phyloP scores from a whole-genome alignment of 2,888 invertebrate genomes.

The Osmoderma eremita region DNA sequence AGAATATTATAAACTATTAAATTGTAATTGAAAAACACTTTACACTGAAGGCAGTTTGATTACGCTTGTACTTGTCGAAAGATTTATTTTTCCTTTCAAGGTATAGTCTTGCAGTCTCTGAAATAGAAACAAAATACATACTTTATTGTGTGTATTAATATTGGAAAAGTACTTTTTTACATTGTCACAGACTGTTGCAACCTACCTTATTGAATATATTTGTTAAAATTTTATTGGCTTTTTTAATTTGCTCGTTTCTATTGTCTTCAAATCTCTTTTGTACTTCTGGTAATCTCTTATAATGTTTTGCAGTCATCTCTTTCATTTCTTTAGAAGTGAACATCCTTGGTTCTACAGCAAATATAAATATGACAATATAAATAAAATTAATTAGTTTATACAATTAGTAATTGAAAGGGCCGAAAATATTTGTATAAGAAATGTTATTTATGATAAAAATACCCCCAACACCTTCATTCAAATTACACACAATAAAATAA shows the following conservation, averaged over 20 bases:
- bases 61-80: conserved; percentile 72
- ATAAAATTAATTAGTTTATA: too few species aligned
- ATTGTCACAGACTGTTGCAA: too few species aligned
- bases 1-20: too few species aligned
- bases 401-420: too few species aligned
- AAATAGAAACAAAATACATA: conserved; percentile 51
- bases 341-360: conserved; percentile 63
- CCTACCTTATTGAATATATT: conserved; percentile 79
- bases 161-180: too few species aligned
- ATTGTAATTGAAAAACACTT: too few species aligned
- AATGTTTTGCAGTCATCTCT: conserved; percentile 70
- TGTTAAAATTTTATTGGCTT: conserved; percentile 79
- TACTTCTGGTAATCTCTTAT: conserved; percentile 78
- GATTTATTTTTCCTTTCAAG: conserved; percentile 72
- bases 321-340: conserved; percentile 70
- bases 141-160: too few species aligned
- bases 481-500: conserved; percentile 25
- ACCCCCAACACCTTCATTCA: too few species aligned
- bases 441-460: too few species aligned
- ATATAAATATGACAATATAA: conserved; percentile 22
- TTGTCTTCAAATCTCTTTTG: conserved; percentile 71
- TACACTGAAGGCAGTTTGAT: conserved; percentile 63
- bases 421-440: too few species aligned
- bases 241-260: conserved; percentile 66
- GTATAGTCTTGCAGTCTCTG: conserved; percentile 77